Percentiles rank a stretch among this genome's conserved stretches.
Conservation (phyloP, 2,888 invertebrate species). For the Rhimphoctona megacephalus region DNA sequence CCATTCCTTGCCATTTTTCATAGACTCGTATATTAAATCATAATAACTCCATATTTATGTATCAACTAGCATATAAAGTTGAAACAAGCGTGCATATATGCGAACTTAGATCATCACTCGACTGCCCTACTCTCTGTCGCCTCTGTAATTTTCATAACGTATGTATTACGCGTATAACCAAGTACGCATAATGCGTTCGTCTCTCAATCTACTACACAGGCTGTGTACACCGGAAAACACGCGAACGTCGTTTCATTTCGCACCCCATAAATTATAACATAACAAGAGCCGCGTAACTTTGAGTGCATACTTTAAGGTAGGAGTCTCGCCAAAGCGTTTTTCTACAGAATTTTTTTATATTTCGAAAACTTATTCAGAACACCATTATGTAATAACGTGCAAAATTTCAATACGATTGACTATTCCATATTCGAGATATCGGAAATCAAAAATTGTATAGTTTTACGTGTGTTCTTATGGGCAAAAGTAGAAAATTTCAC, state of each 20-base stretch:
- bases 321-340: too few relatives aligned
- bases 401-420: too few relatives aligned
- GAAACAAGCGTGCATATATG: background rate
- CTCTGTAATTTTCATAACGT: constrained; percentile 63
- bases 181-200: constrained; percentile 41
- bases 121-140: constrained; percentile 57
- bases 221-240: constrained; percentile 42
- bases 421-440: too few relatives aligned
- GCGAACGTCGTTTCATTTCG: constrained; percentile 50
- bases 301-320: constrained; percentile 9
- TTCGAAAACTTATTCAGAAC: too few relatives aligned
- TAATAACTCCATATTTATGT: constrained; percentile 1
- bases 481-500: too few relatives aligned
- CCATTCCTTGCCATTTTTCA: background rate
- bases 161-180: constrained; percentile 31
- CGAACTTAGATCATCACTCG: constrained; percentile 57
- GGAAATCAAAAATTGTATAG: too few relatives aligned
- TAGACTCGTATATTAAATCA: background rate
- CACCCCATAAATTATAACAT: constrained; percentile 45
- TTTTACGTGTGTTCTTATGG: too few relatives aligned
- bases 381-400: too few relatives aligned
- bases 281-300: constrained; percentile 31
- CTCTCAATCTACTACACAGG: constrained; percentile 15
- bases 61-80: background rate
- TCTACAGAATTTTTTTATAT: too few relatives aligned